phyloP scores from a whole-genome alignment of 2,888 invertebrate species.

The Trichogramma dendrolimi region DNA sequence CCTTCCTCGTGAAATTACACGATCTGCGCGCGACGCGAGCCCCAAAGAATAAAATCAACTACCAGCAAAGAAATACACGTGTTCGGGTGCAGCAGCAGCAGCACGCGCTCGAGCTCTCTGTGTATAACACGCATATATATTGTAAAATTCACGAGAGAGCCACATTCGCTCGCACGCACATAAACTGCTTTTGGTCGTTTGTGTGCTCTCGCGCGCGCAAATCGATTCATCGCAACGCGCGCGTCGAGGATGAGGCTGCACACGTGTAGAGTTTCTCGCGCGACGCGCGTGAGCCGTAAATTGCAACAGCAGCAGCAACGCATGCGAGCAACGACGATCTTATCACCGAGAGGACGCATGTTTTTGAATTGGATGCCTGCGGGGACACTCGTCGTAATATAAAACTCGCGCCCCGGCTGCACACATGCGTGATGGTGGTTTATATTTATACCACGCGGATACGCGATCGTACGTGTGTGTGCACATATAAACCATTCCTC shows the following conservation, averaged over 20 bases:
- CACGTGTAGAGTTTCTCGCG: not conserved
- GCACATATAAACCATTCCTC: too few species aligned
- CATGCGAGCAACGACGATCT: conserved; percentile 33
- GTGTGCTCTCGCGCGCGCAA: not conserved
- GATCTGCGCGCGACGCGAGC: too few species aligned
- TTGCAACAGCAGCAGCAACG: conserved; percentile 14
- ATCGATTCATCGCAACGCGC: conserved; percentile 15
- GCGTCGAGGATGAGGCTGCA: not conserved
- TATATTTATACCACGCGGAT: too few species aligned
- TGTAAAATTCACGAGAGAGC: conserved; percentile 1
- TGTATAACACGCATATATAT: too few species aligned
- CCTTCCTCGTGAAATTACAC: too few species aligned
- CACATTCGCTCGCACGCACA: not conserved
- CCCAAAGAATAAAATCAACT: too few species aligned
- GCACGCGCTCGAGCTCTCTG: not conserved
- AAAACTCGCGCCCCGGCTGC: conserved; percentile 37
- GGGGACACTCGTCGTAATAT: conserved; percentile 34
- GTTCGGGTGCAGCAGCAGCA: not conserved
- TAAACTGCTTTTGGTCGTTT: not conserved
- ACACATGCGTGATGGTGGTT: conserved; percentile 5
- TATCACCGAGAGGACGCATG: conserved; percentile 31
- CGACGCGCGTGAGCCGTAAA: conserved; percentile 16
- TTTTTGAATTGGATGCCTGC: conserved; percentile 37
- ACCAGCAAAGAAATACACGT: too few species aligned
- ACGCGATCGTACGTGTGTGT: too few species aligned